These are phyloP conservation scores for Istiophorus platypterus DNA, from an alignment of 2,113 vertebrate species.

Conservation along the genomic window DNA sequence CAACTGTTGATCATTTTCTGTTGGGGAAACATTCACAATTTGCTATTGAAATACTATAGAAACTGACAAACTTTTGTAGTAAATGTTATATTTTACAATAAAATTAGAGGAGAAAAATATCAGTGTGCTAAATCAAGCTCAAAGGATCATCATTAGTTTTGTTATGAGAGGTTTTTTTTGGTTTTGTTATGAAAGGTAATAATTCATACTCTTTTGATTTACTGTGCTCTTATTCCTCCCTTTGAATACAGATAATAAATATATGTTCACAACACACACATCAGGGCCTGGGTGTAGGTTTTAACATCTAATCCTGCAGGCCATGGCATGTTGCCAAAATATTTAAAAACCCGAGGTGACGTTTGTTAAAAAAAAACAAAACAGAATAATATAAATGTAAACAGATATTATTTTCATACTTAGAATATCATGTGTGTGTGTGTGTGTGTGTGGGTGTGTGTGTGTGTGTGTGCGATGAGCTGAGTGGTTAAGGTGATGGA, in stretches of 20 bases:
- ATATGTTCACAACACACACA: too few relatives aligned
- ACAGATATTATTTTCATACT: background rate
- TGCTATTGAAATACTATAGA: background rate
- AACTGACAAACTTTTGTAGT: background rate
- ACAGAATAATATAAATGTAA: background rate
- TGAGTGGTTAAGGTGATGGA: too few relatives aligned
- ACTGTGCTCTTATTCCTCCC: background rate
- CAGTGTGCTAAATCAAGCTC: background rate
- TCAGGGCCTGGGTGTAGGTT: too few relatives aligned
- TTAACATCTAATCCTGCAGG: too few relatives aligned
- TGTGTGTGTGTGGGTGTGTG: too few relatives aligned
- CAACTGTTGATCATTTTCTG: constrained; percentile 65
- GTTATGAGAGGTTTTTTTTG: background rate
- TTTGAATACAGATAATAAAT: too few relatives aligned
- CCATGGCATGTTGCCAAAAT: too few relatives aligned
- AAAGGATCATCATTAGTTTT: background rate
- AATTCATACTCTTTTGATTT: too few relatives aligned
- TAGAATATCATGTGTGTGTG: too few relatives aligned
- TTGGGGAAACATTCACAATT: constrained; percentile 5
- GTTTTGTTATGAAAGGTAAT: too few relatives aligned
- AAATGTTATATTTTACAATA: background rate
- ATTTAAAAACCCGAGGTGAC: background rate
- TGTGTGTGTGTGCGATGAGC: too few relatives aligned
- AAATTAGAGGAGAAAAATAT: background rate
- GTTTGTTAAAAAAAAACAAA: too few relatives aligned